Base-by-base conservation (phyloP, 2,888 invertebrate genomes). In the Drosophila crucigera region DNA sequence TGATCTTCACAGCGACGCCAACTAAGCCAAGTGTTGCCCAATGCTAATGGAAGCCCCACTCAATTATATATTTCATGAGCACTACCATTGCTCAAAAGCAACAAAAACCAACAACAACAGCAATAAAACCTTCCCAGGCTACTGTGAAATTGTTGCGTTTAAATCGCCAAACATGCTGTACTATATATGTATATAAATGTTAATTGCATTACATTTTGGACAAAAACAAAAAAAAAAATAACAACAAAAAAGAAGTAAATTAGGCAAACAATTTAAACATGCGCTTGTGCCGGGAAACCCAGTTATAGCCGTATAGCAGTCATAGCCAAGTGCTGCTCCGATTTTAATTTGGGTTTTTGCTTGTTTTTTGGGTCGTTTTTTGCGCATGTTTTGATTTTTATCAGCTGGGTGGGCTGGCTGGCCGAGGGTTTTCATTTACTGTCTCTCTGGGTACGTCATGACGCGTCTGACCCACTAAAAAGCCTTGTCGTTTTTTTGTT, bases 321-420 rank as follows among this genome's bases (percentile, higher is more conserved):
- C 49, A 43, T 43, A 58, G 87, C 70, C 73, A 78, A 87, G 63
- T 75, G 68, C 68, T 86, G 90, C 89, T 88, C 90, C 65, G 90
- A 84, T 90, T 86, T 86, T 88, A 91, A 86, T 91, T 87, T 90
- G 77, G 83, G 70, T 85, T 90, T 88, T 82, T 70, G 59, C 55
- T 63, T 59, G 37, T 63, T 66, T 73, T 65, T 68, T 47, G 25
- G 58, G 49, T 68, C 73, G 73, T 68, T 73, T 89, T 85, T 86
- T 89, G 91, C 90, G 90, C 86, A 88, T 91, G 91, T 88, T 91
- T 90, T 88, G 91, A 86, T 86, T 86, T 84, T 88, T 90, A 85
- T 85, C 85, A 87, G 85, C 89, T 84, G 90, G 91, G 91, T 91
- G 90, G 90, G 86, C 89, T 87, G 78, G 25, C 52, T 50, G 39